Evolutionary conservation across 1,140 invertebrate species (phyloP).

Genomic region (Nilaparvata lugens): DNA sequence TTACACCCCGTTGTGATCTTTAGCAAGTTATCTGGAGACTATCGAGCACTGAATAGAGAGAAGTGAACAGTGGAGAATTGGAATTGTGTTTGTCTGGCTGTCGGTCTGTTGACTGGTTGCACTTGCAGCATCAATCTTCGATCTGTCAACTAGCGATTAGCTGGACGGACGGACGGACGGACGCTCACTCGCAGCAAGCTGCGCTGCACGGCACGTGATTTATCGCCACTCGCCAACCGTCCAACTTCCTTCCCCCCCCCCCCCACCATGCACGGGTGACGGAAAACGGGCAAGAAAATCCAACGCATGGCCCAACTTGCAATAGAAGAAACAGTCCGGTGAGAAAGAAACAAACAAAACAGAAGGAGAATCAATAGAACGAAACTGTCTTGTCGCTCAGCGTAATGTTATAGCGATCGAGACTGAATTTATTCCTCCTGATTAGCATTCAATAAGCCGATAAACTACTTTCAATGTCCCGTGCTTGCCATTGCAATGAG

Average conservation of each 20-base stretch:
- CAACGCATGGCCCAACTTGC: background rate
- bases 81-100: too few relatives aligned
- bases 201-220: background rate
- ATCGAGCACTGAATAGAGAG: too few relatives aligned
- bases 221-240: background rate
- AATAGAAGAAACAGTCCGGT: background rate
- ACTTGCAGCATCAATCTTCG: background rate
- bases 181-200: background rate
- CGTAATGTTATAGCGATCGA: conserved; percentile 18
- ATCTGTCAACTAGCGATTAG: conserved; percentile 1
- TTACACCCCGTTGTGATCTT: too few relatives aligned
- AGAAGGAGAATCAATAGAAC: conserved; percentile 1
- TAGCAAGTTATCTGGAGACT: too few relatives aligned
- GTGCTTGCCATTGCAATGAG: conserved; percentile 12
- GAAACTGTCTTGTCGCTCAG: background rate
- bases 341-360: background rate
- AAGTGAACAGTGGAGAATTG: too few relatives aligned
- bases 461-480: conserved; percentile 15
- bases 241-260: background rate
- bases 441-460: conserved; percentile 24
- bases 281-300: too few relatives aligned
- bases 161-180: too few relatives aligned
- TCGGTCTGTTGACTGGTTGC: too few relatives aligned
- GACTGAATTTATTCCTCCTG: conserved; percentile 17
- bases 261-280: too few relatives aligned